Percentiles rank a stretch among this genome's conserved stretches.
Evolutionary conservation across 2,113 vertebrate species (phyloP).

Genomic region (Pristiophorus japonicus): DNA sequence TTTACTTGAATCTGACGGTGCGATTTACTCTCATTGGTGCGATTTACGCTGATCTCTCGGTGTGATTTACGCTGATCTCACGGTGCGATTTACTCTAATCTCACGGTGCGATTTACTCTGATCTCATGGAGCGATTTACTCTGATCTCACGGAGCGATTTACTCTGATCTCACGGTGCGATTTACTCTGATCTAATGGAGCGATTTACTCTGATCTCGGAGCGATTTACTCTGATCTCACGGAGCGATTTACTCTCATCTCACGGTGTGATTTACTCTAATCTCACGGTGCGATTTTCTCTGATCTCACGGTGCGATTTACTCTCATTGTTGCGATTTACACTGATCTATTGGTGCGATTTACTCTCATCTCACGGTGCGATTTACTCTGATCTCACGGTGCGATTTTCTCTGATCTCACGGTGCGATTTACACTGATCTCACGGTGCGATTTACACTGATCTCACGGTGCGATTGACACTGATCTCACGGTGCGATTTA

Average conservation of each 20-base stretch:
- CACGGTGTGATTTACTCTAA: not conserved
- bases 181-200: not conserved
- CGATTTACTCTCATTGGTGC: too few relatives aligned
- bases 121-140: not conserved
- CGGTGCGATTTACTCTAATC: not conserved
- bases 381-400: not conserved
- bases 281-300: not conserved
- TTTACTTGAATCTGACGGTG: too few relatives aligned
- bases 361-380: not conserved
- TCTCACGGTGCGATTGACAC: not conserved
- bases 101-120: not conserved
- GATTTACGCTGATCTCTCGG: too few relatives aligned
- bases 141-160: not conserved
- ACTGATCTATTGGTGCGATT: not conserved
- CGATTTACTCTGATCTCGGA: not conserved
- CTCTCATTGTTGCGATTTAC: not conserved
- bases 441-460: not conserved
- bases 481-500: not conserved
- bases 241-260: not conserved
- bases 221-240: not conserved
- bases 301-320: not conserved
- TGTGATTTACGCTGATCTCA: too few relatives aligned
- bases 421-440: not conserved
- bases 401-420: not conserved
- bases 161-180: not conserved